A percentile compares a stretch with the other conserved stretches of the same genome.
Evolutionary conservation across 2,888 invertebrate species (phyloP).

Genomic region (Perithous albicinctus): DNA sequence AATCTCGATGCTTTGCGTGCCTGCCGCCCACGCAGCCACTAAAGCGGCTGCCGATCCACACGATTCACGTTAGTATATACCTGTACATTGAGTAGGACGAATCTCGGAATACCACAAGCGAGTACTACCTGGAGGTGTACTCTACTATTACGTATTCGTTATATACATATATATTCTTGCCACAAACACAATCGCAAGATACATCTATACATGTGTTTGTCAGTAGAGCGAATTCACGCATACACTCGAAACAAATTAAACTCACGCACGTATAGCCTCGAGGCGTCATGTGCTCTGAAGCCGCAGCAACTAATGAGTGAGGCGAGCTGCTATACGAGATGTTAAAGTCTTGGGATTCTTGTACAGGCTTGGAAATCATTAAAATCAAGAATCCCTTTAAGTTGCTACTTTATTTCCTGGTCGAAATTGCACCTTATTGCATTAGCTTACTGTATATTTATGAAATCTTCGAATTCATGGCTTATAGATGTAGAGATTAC

Average conservation of each 20-base stretch:
- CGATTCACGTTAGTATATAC: slow-evolving; percentile 19
- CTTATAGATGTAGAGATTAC: too few relatives aligned
- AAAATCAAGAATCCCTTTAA: slow-evolving; percentile 21
- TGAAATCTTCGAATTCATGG: too few relatives aligned
- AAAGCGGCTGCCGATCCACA: slow-evolving; percentile 42
- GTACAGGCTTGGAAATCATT: slow-evolving; percentile 42
- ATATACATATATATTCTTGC: neutral
- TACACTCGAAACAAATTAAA: slow-evolving; percentile 81
- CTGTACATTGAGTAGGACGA: slow-evolving; percentile 1
- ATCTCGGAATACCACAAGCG: slow-evolving; percentile 18
- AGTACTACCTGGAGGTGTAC: slow-evolving; percentile 1
- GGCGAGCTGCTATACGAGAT: slow-evolving; percentile 71
- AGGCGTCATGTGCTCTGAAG: slow-evolving; percentile 76
- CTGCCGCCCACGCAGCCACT: slow-evolving; percentile 76
- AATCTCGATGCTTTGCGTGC: slow-evolving; percentile 68
- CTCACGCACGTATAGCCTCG: slow-evolving; percentile 81
- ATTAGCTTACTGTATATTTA: too few relatives aligned
- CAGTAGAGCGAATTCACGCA: slow-evolving; percentile 75
- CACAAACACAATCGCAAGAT: slow-evolving; percentile 27
- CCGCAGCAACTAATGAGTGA: slow-evolving; percentile 81
- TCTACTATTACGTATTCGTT: slow-evolving; percentile 22
- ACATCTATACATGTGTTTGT: slow-evolving; percentile 14
- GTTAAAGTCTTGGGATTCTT: slow-evolving; percentile 75
- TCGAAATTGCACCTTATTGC: too few relatives aligned
- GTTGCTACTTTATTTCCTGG: too few relatives aligned